These are phyloP conservation scores for Buteo buteo DNA, from an alignment of 2,113 vertebrate genomes.

Conservation along the genomic window DNA sequence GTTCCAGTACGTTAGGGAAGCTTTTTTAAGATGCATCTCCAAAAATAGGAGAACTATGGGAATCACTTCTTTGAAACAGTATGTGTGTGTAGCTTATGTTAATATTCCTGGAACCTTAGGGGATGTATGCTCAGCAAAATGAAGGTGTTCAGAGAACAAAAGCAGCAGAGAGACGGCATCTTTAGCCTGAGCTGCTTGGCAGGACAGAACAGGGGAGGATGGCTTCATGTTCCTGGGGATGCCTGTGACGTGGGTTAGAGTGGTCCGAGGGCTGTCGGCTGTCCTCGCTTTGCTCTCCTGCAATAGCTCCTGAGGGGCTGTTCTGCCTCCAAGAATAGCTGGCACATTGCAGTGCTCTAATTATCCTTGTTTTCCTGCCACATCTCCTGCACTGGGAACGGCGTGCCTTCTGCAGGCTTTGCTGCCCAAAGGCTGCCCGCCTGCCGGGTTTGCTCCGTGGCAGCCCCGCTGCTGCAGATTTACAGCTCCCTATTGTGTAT, in stretches of 20 bases:
- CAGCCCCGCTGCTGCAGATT: neutral
- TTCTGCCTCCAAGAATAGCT: slow-evolving; percentile 47
- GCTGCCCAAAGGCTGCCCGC: neutral
- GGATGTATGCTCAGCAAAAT: neutral
- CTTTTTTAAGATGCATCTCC: slow-evolving; percentile 6
- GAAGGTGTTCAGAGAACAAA: neutral
- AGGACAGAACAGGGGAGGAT: neutral
- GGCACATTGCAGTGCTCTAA: slow-evolving; percentile 6
- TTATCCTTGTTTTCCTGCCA: neutral
- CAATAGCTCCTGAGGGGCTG: slow-evolving; percentile 8
- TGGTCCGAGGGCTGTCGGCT: slow-evolving; percentile 2
- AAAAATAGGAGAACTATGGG: slow-evolving; percentile 26
- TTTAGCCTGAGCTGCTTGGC: neutral
- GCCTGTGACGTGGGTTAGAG: neutral
- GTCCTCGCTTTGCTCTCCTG: neutral
- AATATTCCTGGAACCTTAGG: neutral
- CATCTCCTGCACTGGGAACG: neutral
- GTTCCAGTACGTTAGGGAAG: slow-evolving; percentile 21
- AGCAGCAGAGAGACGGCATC: neutral
- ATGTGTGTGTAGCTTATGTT: slow-evolving; percentile 4
- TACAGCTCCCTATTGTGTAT: neutral
- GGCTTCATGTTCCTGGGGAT: neutral
- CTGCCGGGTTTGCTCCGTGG: fast-evolving
- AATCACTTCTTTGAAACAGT: slow-evolving; percentile 30
- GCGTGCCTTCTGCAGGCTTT: neutral